Evolutionary conservation across 1,140 invertebrate species (phyloP).

Genomic region (Drosophila kikkawai): DNA sequence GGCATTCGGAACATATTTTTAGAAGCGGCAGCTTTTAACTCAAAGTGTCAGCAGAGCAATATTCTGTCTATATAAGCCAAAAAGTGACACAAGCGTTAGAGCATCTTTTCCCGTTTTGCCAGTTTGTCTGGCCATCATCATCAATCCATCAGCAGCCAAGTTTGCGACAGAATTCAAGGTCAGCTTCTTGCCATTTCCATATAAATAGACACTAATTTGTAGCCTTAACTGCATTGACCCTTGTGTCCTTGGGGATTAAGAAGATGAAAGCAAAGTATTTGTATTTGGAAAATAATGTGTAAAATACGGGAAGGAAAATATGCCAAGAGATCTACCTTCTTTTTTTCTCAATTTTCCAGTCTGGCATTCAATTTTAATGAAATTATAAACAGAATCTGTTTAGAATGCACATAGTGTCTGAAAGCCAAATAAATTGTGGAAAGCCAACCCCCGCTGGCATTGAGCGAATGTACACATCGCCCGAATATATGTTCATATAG

Average conservation of each 20-base stretch:
- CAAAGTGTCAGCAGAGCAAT: constrained; percentile 34
- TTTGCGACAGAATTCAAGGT: constrained; percentile 40
- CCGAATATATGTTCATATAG: constrained; percentile 25
- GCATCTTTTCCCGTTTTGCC: constrained; percentile 22
- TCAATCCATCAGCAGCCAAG: constrained; percentile 34
- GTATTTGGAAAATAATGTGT: background rate
- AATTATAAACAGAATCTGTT: constrained; percentile 68
- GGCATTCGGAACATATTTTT: constrained; percentile 21
- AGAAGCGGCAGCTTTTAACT: constrained; percentile 4
- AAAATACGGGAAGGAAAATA: constrained; percentile 2
- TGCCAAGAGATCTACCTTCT: background rate
- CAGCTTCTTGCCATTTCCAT: constrained; percentile 35
- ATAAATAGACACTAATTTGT: constrained; percentile 14
- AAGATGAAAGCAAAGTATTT: constrained; percentile 26
- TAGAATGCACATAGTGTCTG: constrained; percentile 29
- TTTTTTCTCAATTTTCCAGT: constrained; percentile 27
- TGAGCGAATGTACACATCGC: constrained; percentile 31
- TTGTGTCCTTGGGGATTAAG: constrained; percentile 31
- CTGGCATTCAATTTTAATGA: constrained; percentile 58
- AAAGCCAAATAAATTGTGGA: constrained; percentile 68
- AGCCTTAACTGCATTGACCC: constrained; percentile 25
- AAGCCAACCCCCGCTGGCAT: constrained; percentile 59
- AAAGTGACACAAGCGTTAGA: constrained; percentile 6
- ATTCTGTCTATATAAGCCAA: constrained; percentile 14
- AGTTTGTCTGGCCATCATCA: constrained; percentile 41